Conservation (phyloP, 2,888 invertebrate species). For the Melanostoma mellinum region DNA sequence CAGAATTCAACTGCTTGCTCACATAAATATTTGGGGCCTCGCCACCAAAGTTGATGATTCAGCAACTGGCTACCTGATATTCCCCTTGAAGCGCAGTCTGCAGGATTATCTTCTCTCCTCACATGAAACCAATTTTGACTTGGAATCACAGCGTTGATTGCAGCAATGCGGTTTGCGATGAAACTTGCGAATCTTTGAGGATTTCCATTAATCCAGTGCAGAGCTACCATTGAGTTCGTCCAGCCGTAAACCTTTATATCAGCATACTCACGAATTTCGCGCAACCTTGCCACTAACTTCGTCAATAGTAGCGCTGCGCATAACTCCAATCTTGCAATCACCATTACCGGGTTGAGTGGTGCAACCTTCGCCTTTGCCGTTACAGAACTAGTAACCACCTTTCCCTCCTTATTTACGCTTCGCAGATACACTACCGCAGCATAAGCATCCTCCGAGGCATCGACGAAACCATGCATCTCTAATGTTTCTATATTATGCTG, state of each 20-base stretch:
- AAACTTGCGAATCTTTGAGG: not conserved
- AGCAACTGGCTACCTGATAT: not conserved
- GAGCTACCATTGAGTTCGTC: not conserved
- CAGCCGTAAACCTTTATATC: not conserved
- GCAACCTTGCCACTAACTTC: not conserved
- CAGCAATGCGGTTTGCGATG: not conserved
- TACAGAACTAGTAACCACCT: not conserved
- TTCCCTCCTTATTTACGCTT: no score
- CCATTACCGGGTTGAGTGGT: not conserved
- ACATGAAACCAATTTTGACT: conserved; percentile 1
- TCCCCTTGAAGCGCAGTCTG: conserved; percentile 7
- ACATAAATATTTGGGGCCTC: not conserved
- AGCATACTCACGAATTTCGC: not conserved
- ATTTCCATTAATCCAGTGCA: not conserved
- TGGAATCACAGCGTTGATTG: conserved; percentile 2
- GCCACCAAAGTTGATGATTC: conserved; percentile 8
- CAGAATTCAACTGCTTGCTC: not conserved
- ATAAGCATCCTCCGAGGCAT: no score
- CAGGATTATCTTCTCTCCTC: conserved; percentile 9
- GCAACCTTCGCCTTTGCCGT: not conserved
- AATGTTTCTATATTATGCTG: no score
- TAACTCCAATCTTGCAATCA: no score
- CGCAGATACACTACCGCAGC: no score
- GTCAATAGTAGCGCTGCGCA: not conserved
- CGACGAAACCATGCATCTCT: no score